phyloP scores from a whole-genome alignment of 2,888 invertebrate genomes.

The Trisateles emortualis region DNA sequence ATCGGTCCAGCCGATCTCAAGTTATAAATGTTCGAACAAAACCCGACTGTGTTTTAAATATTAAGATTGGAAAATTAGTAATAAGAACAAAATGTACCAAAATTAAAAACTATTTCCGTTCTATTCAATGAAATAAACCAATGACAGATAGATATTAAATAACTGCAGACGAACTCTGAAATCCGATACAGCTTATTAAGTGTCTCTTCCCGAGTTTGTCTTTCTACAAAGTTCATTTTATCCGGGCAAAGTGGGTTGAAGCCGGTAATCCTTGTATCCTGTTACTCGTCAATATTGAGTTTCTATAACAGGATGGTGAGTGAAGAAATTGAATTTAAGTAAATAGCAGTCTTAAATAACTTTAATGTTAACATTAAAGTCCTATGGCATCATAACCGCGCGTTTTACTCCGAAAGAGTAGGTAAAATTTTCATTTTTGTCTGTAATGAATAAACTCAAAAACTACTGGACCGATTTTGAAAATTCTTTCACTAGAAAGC shows the following conservation, averaged over 20 bases:
- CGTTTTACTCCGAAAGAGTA: no score
- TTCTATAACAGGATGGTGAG: slow-evolving; percentile 31
- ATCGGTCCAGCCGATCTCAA: no score
- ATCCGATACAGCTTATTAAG: slow-evolving; percentile 29
- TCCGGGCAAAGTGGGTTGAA: slow-evolving; percentile 40
- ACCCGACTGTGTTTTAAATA: no score
- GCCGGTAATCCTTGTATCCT: slow-evolving; percentile 55
- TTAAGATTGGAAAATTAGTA: not conserved
- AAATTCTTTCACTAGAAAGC: no score
- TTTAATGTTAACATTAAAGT: no score
- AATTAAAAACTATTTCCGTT: not conserved
- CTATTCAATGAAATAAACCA: not conserved
- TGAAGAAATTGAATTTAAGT: not conserved
- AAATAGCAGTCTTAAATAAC: no score
- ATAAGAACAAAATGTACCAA: not conserved
- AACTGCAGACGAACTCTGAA: slow-evolving; percentile 22
- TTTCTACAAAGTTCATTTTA: slow-evolving; percentile 33
- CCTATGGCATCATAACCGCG: no score
- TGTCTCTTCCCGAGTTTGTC: slow-evolving; percentile 11
- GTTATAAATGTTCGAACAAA: no score
- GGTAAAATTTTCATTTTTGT: no score
- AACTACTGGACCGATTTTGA: no score
- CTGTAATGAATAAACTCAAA: no score
- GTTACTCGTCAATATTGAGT: slow-evolving; percentile 59
- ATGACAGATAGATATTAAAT: slow-evolving; percentile 7